Base-by-base conservation (phyloP, 2,113 vertebrate genomes). In the Platysteira castanea region DNA sequence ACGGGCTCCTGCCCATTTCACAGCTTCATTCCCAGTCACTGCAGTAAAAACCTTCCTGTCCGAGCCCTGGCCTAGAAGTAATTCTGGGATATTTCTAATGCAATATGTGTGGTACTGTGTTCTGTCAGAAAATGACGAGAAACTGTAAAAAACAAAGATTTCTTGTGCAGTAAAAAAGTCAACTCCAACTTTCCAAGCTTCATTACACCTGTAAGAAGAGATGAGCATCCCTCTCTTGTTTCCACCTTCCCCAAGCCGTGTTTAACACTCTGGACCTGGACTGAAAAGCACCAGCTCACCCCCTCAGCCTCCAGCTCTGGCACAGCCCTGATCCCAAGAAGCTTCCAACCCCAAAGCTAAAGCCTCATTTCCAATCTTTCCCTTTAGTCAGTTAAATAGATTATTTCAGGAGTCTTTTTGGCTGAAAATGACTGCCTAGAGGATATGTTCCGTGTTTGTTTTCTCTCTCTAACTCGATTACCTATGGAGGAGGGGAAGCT, bases 401-500 rank as follows among this genome's bases (percentile, higher is more conserved):
- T 96, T 91, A 84, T 92, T 95, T 53, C 64, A 46, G 44, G 73
- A 97, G 88, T 82, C 65, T 76, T 95, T 96, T 87, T 41, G 33
- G 11, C 73, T 93, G 88, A 65, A 95, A 95, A 96, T 78, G n/a
- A 95, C 90, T 94, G 92, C 86, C 96, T 89, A 57, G 96, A 87
- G 93, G 92, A 90, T 42, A 93, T 94, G 95, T 92, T 26, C 83
- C 16, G 23, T 93, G 86, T 79, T 84, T 95, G 64, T 92, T 96
- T 96, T 95, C 93, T 75, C 71, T 68, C 75, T 53, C 76, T 93
- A 90, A 94, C 75, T 91, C 2, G 10, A 94, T 97, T 97, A 92
- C 84, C 56, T 84, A 23, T 65, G 65, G 92, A 94, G 92, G 28
- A 61, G 89, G 93, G 79, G 88, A 89, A 82, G 69, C 53, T 84